Conservation (phyloP, 2,113 vertebrate genomes). For the Beaufortia kweichowensis region DNA sequence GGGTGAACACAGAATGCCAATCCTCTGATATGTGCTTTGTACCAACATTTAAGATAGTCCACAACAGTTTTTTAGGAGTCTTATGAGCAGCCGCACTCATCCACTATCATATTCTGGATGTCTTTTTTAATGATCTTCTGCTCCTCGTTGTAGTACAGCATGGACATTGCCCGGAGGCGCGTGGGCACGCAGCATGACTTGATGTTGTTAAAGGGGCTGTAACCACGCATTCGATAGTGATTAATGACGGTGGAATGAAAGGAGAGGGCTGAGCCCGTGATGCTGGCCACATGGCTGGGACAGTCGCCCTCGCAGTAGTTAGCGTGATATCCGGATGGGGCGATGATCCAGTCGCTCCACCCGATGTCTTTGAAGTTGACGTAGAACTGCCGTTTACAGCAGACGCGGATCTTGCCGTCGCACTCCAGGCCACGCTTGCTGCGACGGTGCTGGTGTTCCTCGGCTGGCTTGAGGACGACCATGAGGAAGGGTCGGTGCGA, state of each 20-base stretch:
- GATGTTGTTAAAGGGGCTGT: conserved; percentile 87
- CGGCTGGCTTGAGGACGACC: conserved; percentile 79
- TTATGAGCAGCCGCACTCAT: conserved; percentile 95
- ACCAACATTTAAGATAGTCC: conserved; percentile 23
- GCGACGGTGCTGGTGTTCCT: conserved; percentile 79
- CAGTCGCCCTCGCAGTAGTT: conserved; percentile 99
- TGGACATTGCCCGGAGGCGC: conserved; percentile 93
- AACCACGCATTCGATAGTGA: conserved; percentile 93
- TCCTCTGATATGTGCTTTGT: conserved; percentile 33
- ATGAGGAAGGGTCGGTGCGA: conserved; percentile 92
- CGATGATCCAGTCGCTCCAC: conserved; percentile 99
- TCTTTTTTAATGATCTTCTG: conserved; percentile 99
- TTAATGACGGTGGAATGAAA: conserved; percentile 96
- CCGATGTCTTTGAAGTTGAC: conserved; percentile 97
- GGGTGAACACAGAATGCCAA: conserved; percentile 37
- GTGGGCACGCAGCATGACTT: conserved; percentile 95
- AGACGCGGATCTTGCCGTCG: conserved; percentile 87
- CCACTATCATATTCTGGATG: conserved; percentile 97
- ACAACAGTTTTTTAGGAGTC: conserved; percentile 24
- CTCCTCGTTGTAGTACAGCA: conserved; percentile 95
- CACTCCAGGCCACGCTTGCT: conserved; percentile 88
- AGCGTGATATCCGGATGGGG: conserved; percentile 92
- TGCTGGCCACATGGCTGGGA: conserved; percentile 87
- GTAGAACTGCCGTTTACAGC: conserved; percentile 94
- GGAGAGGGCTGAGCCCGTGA: conserved; percentile 84